phyloP scores from a whole-genome alignment of 2,113 vertebrate genomes.

The Chionis minor region DNA sequence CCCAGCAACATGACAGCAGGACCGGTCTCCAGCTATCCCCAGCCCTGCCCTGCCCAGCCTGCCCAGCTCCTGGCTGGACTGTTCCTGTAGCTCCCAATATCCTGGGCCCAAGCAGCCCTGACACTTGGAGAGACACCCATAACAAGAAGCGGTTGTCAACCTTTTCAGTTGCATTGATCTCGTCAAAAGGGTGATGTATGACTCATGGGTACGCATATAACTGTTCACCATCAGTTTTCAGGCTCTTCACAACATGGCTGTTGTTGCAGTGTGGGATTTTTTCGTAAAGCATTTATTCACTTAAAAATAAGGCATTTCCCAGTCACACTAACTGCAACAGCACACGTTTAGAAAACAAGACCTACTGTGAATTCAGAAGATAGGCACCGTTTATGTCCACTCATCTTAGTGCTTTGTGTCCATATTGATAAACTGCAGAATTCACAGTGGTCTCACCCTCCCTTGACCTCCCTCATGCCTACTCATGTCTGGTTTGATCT shows the following conservation, averaged over 20 bases:
- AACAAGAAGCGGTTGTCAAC: neutral
- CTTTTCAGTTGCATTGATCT: neutral
- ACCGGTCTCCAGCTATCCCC: no score
- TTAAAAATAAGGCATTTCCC: neutral
- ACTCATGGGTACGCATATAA: rapidly evolving
- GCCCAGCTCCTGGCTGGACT: no score
- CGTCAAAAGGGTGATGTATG: rapidly evolving
- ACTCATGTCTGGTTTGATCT: neutral
- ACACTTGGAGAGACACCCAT: rapidly evolving
- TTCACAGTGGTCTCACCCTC: neutral
- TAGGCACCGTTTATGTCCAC: neutral
- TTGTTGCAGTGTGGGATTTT: neutral
- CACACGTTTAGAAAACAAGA: neutral
- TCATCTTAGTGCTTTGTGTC: neutral
- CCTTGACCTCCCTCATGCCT: neutral
- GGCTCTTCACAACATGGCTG: neutral
- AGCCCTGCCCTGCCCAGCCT: neutral
- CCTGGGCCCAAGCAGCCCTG: neutral
- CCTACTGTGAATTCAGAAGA: neutral
- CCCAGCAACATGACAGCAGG: rapidly evolving
- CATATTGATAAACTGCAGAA: neutral
- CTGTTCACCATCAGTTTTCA: neutral
- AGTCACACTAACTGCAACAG: neutral
- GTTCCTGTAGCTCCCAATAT: neutral
- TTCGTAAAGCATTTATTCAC: neutral